Base-by-base conservation (phyloP, 2,888 invertebrate genomes). In the Lepas anatifera region DNA sequence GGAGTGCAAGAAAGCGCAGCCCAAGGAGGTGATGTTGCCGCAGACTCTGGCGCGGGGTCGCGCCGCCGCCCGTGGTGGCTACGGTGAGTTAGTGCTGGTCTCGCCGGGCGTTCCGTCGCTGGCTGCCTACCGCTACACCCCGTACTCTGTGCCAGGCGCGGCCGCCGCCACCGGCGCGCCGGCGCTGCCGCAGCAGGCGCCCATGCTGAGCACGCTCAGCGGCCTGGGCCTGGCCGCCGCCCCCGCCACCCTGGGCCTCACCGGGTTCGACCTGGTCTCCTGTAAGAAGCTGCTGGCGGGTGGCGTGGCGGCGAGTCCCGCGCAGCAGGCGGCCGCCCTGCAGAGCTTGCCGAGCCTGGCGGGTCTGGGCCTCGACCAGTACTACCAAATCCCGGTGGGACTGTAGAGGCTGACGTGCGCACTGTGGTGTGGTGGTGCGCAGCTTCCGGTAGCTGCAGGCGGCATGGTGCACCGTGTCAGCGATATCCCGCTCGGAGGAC, bases 1-100 rank as follows among this genome's bases (percentile, higher is more conserved):
- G 85, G 98, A 98, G 86, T 97, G 97, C 86, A 98, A 98, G 88
- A 98, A 98, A 84, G 99, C 99, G 80, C 99, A 99, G 85, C 99
- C 99, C 75, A 99, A 99, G 86, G 99, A 99, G 86, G 98, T 99
- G 79, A 99, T 99, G 99, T 88, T 98, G 80, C 98, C 98, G 78
- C 91, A 93, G 77, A 94, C 93, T 83, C 84, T 94, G 85, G 93
- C 93, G 79, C 94, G 94, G 86, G 94, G 93, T 84, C 88, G 94
- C 82, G 93, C 93, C 81, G 92, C 93, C 78, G 92, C 92, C 78
- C 89, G 94, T 84, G 92, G 93, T 84, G 77, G 77, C 76, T 95
- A 94, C 88, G 94, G 94, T 95, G 93, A 94, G 94, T 93, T 92
- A 87, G 87, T 92, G 87, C 88, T 88, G 85, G 86, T 87, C 84